phyloP scores from a whole-genome alignment of 2,113 vertebrate genomes.

The Megatriorchis doriae region DNA sequence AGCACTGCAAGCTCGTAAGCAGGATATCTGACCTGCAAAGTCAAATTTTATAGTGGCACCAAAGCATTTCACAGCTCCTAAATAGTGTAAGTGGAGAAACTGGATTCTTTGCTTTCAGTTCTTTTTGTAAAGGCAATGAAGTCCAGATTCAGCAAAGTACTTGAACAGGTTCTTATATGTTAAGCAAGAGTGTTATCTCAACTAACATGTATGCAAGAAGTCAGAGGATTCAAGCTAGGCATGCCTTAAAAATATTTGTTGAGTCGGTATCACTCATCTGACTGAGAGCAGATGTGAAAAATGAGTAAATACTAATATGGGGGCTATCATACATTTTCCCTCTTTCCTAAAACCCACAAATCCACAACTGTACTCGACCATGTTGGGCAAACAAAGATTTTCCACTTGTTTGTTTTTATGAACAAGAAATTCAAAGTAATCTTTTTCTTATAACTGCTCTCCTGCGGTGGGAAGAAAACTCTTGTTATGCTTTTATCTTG shows the following conservation, averaged over 20 bases:
- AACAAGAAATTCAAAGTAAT: slow-evolving; percentile 6
- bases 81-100: background rate
- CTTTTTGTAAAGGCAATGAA: background rate
- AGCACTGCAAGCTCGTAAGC: background rate
- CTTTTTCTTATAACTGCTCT: background rate
- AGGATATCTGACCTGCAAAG: background rate
- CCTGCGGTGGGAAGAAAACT: background rate
- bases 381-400: background rate
- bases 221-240: background rate
- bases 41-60: background rate
- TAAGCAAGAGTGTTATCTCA: background rate
- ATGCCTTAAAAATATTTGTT: background rate
- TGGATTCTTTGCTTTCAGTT: background rate
- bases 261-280: background rate
- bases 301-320: background rate
- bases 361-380: background rate
- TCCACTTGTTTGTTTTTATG: background rate
- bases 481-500: background rate
- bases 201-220: background rate
- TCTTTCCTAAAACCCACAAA: background rate
- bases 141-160: background rate
- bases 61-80: background rate
- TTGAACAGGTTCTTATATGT: background rate
- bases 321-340: background rate
- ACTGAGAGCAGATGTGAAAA: background rate